Evolutionary conservation across 2,113 vertebrate genomes (phyloP).

Genomic region (Rhinichthys klamathensis): DNA sequence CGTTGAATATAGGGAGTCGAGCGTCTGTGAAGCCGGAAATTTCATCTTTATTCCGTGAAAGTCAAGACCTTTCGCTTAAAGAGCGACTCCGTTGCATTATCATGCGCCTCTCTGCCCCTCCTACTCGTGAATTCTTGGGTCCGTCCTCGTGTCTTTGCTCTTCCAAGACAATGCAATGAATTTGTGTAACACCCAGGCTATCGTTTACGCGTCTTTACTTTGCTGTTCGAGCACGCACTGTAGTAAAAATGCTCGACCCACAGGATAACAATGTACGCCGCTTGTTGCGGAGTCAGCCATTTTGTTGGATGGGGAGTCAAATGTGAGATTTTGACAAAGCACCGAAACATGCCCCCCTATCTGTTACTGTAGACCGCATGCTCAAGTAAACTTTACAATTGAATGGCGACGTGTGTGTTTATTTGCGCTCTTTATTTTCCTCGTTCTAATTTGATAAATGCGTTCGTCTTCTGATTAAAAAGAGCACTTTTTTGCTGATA

Average conservation of each 20-base stretch:
- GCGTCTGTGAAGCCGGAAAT: background rate
- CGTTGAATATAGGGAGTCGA: background rate
- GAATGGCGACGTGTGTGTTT: background rate
- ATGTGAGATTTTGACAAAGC: constrained; percentile 1
- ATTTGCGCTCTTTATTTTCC: background rate
- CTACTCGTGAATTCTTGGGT: constrained; percentile 72
- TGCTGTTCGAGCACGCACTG: background rate
- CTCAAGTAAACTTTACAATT: background rate
- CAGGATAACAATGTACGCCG: constrained; percentile 10
- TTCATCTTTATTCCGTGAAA: background rate
- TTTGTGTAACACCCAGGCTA: constrained; percentile 17
- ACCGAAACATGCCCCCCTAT: background rate
- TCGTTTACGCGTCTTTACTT: background rate
- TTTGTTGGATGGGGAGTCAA: constrained; percentile 58
- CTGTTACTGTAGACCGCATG: constrained; percentile 27
- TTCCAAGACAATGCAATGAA: constrained; percentile 40
- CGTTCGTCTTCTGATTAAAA: background rate
- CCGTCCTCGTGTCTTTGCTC: constrained; percentile 55
- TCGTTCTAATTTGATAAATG: background rate
- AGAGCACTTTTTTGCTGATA: background rate
- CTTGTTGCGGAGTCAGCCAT: constrained; percentile 61
- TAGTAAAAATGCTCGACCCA: background rate
- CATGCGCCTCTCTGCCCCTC: constrained; percentile 72
- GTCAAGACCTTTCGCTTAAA: constrained; percentile 18
- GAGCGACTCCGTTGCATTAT: constrained; percentile 26